Evolutionary conservation across 1,140 invertebrate species (phyloP).

Genomic region (Dermatophagoides farinae): DNA sequence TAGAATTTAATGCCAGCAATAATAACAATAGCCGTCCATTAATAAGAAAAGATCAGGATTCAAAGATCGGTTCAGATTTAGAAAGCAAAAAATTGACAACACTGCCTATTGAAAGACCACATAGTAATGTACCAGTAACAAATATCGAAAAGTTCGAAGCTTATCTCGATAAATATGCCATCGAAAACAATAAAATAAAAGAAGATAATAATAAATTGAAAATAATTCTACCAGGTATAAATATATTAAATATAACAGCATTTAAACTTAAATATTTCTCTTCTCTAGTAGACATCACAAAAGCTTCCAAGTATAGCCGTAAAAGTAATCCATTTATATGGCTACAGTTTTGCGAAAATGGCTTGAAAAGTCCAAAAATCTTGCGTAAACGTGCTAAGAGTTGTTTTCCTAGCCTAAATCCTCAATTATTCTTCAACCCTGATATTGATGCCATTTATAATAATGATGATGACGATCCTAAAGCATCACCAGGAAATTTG

Average conservation of each 20-base stretch:
- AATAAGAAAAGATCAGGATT: background rate
- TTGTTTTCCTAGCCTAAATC: constrained; percentile 4
- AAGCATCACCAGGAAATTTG: constrained; percentile 9
- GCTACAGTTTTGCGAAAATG: constrained; percentile 40
- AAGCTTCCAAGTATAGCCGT: constrained; percentile 18
- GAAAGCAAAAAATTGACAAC: constrained; percentile 34
- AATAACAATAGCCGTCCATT: background rate
- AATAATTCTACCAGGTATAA: constrained; percentile 20
- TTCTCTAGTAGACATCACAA: background rate
- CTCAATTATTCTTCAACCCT: constrained; percentile 2
- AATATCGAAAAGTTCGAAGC: constrained; percentile 55
- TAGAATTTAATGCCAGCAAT: background rate
- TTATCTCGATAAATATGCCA: constrained; percentile 28
- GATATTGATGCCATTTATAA: background rate
- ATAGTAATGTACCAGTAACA: constrained; percentile 52
- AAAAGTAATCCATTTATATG: constrained; percentile 31
- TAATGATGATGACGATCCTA: too few species aligned
- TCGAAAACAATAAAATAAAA: constrained; percentile 16
- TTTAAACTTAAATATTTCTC: background rate
- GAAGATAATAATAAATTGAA: constrained; percentile 19
- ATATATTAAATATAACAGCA: too few species aligned
- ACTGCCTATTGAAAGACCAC: constrained; percentile 60
- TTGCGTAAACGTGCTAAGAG: constrained; percentile 16
- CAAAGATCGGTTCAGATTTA: too few species aligned
- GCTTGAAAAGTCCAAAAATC: constrained; percentile 28